Evolutionary conservation across 2,113 vertebrate genomes (phyloP), one percentile per base, ranked within the genome.

Genomic region (Percopsis transmontana): DNA sequence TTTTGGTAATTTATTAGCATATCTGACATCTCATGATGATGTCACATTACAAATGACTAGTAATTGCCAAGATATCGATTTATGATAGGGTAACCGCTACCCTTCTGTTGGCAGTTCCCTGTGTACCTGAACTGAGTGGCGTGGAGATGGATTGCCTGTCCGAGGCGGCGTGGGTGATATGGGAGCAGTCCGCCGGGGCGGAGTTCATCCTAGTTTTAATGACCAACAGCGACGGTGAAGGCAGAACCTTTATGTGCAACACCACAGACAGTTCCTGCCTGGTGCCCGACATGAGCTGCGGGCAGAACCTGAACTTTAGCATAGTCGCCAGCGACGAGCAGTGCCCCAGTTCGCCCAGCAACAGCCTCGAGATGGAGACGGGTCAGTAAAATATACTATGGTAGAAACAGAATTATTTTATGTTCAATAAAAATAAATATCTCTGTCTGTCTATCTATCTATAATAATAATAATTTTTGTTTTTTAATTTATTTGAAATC

Each of bases 121-220:
- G 93, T 18, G 33, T 74, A 6, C 90, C 93, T 20, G 40, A 21
- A 14, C 62, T 92, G 44, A 50, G 70, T 0, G 70, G 67, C 0
- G 90, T 91, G 40, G 85, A 92, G 59, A 81, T 92, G 3, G 90
- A 92, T 79, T 94, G 93, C 67, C 66, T 88, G 18, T 77, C 80
- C 0, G 91, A 91, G 66, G 87, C 88, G 0, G 87, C 88, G 48
- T 88, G 84, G 83, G 77, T 92, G 50, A 68, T 81, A 2, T 92
- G 87, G 63, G 38, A 87, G 0, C 61, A 80, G 45, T 70, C 88
- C 0, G 72, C 42, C 0, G 88, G 86, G 9, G 85, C 84, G 0
- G 76, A 88, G 23, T 23, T 53, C 16, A 93, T 92, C 38, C 50
- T 72, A 0, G 68, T 84, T 41, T 50, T 55, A 3, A 74, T 68